Evolutionary conservation across 2,888 invertebrate species (phyloP).

Genomic region (Griposia aprilina): DNA sequence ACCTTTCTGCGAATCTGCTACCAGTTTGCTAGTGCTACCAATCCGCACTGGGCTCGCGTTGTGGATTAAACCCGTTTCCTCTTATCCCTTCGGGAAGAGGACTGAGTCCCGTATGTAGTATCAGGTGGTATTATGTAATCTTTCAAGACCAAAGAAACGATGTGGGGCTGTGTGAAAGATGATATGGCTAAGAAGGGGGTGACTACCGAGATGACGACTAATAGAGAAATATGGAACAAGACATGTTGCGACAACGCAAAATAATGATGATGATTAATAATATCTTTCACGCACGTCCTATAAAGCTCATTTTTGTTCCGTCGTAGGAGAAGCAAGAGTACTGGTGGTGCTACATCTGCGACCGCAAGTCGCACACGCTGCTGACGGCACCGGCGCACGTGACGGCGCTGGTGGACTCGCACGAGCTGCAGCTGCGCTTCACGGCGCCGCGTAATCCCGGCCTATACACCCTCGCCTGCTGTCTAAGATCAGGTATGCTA

Average conservation of each 20-base stretch:
- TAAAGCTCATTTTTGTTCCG: constrained; percentile 3
- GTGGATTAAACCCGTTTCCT: background rate
- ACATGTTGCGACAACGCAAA: background rate
- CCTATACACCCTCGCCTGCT: constrained; percentile 97
- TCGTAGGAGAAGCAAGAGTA: constrained; percentile 95
- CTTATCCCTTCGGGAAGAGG: background rate
- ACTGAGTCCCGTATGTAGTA: background rate
- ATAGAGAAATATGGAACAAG: background rate
- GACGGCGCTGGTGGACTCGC: constrained; percentile 96
- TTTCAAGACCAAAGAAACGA: too few relatives aligned
- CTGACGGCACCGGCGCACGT: constrained; percentile 98
- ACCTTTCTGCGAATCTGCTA: background rate
- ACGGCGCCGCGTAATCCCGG: constrained; percentile 98
- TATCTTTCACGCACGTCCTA: background rate
- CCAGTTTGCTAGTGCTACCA: too few relatives aligned
- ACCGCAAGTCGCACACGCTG: constrained; percentile 97
- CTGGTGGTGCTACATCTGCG: constrained; percentile 99
- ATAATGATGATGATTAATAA: background rate
- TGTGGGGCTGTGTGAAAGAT: too few relatives aligned
- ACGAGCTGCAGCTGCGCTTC: constrained; percentile 98
- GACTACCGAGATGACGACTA: background rate
- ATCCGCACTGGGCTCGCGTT: background rate
- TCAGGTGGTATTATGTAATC: too few relatives aligned
- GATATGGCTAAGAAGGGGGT: background rate
- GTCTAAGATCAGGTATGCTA: constrained; percentile 93